Conservation (phyloP, 30 jellyfish, hydroid and myxozoan genomes). For the Sanderia malayensis region DNA sequence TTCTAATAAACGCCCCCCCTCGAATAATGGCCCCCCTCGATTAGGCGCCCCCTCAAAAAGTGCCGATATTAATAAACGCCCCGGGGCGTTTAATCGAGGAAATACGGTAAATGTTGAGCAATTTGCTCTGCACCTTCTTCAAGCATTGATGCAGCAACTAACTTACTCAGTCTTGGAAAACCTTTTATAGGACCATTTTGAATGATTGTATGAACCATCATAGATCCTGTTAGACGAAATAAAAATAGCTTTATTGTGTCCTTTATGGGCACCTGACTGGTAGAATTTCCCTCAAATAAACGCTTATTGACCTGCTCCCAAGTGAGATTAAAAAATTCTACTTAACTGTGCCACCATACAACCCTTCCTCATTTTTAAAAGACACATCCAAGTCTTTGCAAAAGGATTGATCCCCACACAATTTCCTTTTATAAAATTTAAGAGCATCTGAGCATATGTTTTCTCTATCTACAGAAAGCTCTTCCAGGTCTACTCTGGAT, state of each 20-base stretch:
- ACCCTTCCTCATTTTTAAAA: slow-evolving; percentile 18
- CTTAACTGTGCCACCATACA: slow-evolving; percentile 29
- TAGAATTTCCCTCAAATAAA: slow-evolving; percentile 10
- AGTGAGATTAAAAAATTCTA: slow-evolving; percentile 13
- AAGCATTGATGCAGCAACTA: not conserved
- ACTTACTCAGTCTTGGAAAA: slow-evolving; percentile 17
- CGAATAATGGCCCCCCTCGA: too few species aligned
- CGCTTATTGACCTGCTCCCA: slow-evolving; percentile 11
- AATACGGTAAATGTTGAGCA: too few species aligned
- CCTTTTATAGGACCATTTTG: slow-evolving; percentile 22
- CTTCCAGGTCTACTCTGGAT: not conserved
- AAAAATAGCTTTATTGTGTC: too few species aligned
- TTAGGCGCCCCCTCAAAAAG: too few species aligned
- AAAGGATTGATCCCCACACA: not conserved
- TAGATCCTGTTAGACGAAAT: slow-evolving; percentile 14
- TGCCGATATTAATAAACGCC: too few species aligned
- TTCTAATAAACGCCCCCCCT: too few species aligned
- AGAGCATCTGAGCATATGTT: slow-evolving; percentile 8
- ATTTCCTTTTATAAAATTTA: slow-evolving; percentile 3
- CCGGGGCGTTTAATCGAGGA: too few species aligned
- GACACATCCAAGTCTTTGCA: slow-evolving; percentile 3
- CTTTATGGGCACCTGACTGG: slow-evolving; percentile 29
- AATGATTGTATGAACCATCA: slow-evolving; percentile 19
- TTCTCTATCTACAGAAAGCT: slow-evolving; percentile 10
- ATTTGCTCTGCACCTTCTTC: slow-evolving; percentile 3